Conservation (phyloP, 2,797 vertebrate species). For the Acomys russatus region DNA sequence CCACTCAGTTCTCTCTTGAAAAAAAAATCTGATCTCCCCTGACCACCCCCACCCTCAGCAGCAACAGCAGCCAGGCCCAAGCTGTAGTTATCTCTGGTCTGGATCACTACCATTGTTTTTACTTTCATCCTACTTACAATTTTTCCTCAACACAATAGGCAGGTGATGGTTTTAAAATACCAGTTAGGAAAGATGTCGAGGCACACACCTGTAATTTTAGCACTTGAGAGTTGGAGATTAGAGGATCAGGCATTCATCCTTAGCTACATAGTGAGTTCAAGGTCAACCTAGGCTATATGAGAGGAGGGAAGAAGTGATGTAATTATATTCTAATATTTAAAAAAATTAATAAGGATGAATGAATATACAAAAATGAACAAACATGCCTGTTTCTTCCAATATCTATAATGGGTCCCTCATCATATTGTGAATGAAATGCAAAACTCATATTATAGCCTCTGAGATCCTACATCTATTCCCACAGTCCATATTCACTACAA, state of each 20-base stretch:
- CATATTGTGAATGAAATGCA: slow-evolving; percentile 54
- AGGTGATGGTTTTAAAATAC: slow-evolving; percentile 45
- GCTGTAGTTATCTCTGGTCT: slow-evolving; percentile 3
- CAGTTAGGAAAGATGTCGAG: not conserved
- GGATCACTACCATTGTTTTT: slow-evolving; percentile 22
- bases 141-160: slow-evolving; percentile 27
- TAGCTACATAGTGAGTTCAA: not conserved
- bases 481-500: not conserved
- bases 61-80: not conserved
- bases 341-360: not conserved
- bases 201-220: not conserved
- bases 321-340: not conserved
- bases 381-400: not conserved
- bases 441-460: not conserved
- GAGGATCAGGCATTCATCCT: not conserved
- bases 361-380: not conserved
- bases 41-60: not conserved
- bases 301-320: not conserved
- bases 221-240: not conserved
- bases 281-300: not conserved
- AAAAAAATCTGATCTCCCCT: not conserved
- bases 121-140: slow-evolving; percentile 32
- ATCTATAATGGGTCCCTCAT: not conserved
- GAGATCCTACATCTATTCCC: not conserved
- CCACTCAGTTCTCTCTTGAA: not conserved